Evolutionary conservation across 64 coral and sea anemone genomes (phyloP).

Genomic region (Hydrozoanthus tunicans): DNA sequence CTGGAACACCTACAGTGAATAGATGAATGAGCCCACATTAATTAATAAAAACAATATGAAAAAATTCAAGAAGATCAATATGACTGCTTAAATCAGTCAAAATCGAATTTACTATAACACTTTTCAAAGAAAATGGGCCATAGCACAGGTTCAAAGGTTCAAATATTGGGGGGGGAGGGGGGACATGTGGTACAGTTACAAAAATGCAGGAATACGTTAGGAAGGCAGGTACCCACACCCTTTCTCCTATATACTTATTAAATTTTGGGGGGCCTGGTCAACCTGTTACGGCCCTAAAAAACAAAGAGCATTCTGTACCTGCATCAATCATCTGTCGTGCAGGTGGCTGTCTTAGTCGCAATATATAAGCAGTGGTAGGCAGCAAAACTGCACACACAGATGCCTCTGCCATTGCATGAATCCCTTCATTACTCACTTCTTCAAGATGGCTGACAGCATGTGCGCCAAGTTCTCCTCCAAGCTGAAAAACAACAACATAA

Average conservation of each 20-base stretch:
- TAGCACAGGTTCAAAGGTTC: too few relatives aligned
- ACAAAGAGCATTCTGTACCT: conserved; percentile 48
- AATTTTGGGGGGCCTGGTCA: too few relatives aligned
- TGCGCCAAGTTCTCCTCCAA: conserved; percentile 83
- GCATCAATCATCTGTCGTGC: conserved; percentile 88
- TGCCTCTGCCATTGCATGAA: conserved; percentile 79
- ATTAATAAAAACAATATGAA: too few relatives aligned
- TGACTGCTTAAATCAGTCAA: too few relatives aligned
- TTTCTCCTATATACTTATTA: too few relatives aligned
- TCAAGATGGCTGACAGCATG: conserved; percentile 92
- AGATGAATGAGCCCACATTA: background rate
- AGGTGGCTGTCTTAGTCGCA: conserved; percentile 85
- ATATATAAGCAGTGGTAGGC: conserved; percentile 95
- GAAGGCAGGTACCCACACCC: too few relatives aligned
- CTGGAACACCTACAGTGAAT: conserved; percentile 73
- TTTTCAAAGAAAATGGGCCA: too few relatives aligned
- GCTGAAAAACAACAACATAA: conserved; percentile 19
- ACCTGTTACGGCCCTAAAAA: too few relatives aligned
- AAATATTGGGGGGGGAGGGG: too few relatives aligned
- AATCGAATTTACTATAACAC: too few relatives aligned
- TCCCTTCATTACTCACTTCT: conserved; percentile 90
- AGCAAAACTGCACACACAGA: conserved; percentile 87
- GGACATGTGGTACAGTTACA: background rate
- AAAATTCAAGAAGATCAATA: too few relatives aligned
- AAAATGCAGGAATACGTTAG: background rate